These are phyloP conservation scores for Genyomyrus donnyi DNA, from an alignment of 2,113 vertebrate species.

Conservation along the genomic window DNA sequence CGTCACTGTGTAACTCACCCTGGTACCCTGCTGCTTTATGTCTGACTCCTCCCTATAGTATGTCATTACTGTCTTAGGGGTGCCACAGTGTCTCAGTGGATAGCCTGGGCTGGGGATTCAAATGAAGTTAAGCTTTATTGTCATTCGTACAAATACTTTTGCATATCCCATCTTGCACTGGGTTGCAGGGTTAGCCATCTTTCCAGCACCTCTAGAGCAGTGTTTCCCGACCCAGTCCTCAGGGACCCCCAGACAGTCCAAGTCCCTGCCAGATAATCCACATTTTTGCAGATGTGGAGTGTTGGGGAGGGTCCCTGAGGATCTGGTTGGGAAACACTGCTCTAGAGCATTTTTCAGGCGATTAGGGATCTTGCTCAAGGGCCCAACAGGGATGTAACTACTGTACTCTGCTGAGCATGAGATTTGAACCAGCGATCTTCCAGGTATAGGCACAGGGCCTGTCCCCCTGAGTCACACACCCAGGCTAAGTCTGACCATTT, in stretches of 20 bases:
- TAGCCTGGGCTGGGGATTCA: neutral
- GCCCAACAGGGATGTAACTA: neutral
- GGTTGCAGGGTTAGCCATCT: neutral
- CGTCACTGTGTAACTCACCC: neutral
- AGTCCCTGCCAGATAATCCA: neutral
- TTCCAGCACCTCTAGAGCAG: neutral
- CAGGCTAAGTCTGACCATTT: neutral
- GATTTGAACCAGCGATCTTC: neutral
- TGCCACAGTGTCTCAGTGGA: neutral
- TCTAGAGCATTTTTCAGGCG: neutral
- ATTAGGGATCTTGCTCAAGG: neutral
- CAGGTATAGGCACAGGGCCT: neutral
- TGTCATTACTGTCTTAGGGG: neutral
- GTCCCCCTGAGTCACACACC: neutral
- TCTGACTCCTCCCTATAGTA: neutral
- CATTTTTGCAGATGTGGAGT: neutral
- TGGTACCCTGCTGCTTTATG: neutral
- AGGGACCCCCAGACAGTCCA: neutral
- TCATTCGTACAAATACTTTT: neutral
- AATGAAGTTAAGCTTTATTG: neutral
- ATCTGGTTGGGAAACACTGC: neutral
- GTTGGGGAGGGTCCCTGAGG: neutral
- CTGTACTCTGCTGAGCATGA: neutral
- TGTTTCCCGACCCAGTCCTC: neutral
- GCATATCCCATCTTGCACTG: neutral